A percentile compares a stretch with the other conserved stretches of the same genome.
phyloP scores from a whole-genome alignment of 1,140 invertebrate genomes.

The Drosophila nigromelanica region DNA sequence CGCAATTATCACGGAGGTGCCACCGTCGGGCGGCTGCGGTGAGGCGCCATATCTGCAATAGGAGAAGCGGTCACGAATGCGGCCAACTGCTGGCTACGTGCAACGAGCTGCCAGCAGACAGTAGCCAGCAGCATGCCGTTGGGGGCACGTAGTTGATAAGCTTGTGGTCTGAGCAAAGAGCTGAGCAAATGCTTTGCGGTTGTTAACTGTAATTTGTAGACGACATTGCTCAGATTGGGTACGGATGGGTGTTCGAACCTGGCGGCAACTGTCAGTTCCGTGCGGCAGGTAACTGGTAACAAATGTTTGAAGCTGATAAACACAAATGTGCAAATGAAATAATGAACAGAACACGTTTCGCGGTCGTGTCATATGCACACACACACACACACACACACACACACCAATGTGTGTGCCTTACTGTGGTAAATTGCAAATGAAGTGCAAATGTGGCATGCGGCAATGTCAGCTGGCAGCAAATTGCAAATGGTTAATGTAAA shows the following conservation, averaged over 20 bases:
- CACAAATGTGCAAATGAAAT: conserved; percentile 77
- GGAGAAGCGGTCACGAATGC: conserved; percentile 26
- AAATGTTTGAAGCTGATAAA: conserved; percentile 77
- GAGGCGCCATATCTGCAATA: conserved; percentile 80
- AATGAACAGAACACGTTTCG: conserved; percentile 67
- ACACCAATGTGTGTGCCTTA: conserved; percentile 1
- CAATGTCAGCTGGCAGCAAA: conserved; percentile 24
- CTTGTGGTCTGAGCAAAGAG: conserved; percentile 29
- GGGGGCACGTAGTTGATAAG: conserved; percentile 49
- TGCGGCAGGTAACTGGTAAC: conserved; percentile 38
- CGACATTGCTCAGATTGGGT: conserved; percentile 28
- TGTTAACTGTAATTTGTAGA: conserved; percentile 52
- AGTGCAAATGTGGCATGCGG: conserved; percentile 38
- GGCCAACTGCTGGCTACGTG: conserved; percentile 44
- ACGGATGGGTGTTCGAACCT: not conserved
- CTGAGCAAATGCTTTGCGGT: conserved; percentile 42
- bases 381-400: conserved; percentile 20
- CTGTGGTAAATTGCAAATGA: conserved; percentile 47
- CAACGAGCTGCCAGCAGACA: conserved; percentile 44
- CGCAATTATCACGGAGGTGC: conserved; percentile 74
- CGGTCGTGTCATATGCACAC: conserved; percentile 69
- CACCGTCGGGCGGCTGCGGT: conserved; percentile 78
- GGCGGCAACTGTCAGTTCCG: not conserved
- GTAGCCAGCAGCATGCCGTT: conserved; percentile 27
- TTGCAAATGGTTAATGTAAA: conserved; percentile 56